Evolutionary conservation across 2,113 vertebrate genomes (phyloP), one percentile per base, ranked within the genome.

Genomic region (Thryonomys swinderianus): DNA sequence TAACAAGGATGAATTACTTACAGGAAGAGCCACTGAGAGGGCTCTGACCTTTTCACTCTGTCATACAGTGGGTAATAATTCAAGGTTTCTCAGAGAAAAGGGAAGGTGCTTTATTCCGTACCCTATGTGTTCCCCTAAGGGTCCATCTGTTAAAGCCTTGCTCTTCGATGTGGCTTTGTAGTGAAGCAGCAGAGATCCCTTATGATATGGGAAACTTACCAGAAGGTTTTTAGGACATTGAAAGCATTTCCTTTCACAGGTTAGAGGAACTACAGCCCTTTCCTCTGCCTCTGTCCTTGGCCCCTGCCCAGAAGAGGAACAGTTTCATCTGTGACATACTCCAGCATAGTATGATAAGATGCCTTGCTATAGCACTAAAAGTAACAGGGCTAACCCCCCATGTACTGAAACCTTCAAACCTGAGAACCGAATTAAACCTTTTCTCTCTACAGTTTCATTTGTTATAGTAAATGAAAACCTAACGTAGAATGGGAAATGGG

Each of bases 1-100:
- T 92, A 87, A 85, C 83, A 93, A 92, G 34, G 17, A 34, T 67
- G 27, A 91, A 86, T 71, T 91, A 78, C 37, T 66, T 88, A 67
- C 25, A 89, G 25, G 40, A 85, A 59, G 40, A 92, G 61, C 6
- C 48, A 71, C 45, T 92, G 80, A 91, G 66, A 93, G 78, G 42
- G 76, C 45, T 84, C 71, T 81, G 21, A 55, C 69, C 34, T 93
- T 66, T 37, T 92, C 61, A 61, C 64, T 66, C 25, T 13, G 7
- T 71, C 53, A 23, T 76, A 66, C 94, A 93, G 93, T 37, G 64
- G 21, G 59, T 84, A 34, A 89, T 67, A 45, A 90, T 48, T 84
- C 30, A 61, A 82, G 37, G 20, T 55, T 85, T 96, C 92, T 82
- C 61, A 91, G 48, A 88, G 55, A 80, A 12, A 86, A 79, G n/a